Conservation (phyloP, 2,113 vertebrate species). For the Prunella fulvescens region DNA sequence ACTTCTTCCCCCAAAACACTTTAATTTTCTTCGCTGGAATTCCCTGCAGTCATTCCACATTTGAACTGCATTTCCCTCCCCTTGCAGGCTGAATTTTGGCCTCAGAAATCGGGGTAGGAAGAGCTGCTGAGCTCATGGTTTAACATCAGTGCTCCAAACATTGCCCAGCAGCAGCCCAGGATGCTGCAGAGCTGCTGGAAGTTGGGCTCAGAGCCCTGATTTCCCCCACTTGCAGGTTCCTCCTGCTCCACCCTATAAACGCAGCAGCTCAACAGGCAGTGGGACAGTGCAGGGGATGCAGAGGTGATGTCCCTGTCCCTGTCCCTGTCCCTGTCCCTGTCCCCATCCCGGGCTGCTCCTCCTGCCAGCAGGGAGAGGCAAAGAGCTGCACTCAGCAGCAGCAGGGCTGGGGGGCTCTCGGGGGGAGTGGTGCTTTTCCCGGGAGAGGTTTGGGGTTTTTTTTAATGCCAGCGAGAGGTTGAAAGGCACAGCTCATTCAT, state of each 20-base stretch:
- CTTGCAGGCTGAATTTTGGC: not conserved
- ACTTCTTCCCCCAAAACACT: not conserved
- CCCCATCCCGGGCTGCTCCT: not conserved
- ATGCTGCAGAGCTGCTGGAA: not conserved
- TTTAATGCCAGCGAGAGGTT: not conserved
- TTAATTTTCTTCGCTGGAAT: not conserved
- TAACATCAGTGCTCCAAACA: not conserved
- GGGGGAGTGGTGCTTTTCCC: not conserved
- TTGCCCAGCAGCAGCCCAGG: not conserved
- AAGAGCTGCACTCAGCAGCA: not conserved
- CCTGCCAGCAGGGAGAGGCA: conserved; percentile 52
- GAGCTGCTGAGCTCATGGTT: not conserved
- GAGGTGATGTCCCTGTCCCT: rapidly evolving
- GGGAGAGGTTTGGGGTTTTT: not conserved
- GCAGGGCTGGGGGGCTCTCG: not conserved
- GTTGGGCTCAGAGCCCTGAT: not conserved
- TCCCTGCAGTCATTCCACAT: not conserved
- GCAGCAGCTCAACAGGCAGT: rapidly evolving
- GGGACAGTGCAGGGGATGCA: rapidly evolving
- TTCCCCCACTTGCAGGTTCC: not conserved
- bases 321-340: not conserved
- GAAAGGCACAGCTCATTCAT: rapidly evolving
- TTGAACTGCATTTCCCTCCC: rapidly evolving
- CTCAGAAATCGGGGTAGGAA: not conserved
- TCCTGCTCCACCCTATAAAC: not conserved